Base-by-base conservation (phyloP, 1,140 invertebrate genomes). In the Hycleus cichorii region DNA sequence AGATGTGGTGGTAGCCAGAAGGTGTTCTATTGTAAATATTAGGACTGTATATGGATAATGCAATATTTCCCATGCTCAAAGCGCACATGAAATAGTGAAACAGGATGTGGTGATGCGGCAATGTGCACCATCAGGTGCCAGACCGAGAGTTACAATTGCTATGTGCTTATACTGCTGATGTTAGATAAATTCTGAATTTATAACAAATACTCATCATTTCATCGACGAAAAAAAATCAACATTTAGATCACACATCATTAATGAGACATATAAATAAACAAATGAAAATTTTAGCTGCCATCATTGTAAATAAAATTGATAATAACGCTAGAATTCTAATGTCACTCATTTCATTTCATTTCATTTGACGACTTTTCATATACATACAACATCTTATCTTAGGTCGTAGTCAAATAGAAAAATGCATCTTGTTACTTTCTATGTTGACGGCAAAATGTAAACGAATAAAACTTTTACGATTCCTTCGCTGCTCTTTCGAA, bases 91-190 rank as follows among this genome's bases (percentile, higher is more conserved):
- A 64, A 66, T 66, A 62, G 59, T 65, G 51, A 56, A 63, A 60
- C 62, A 52, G 62, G 57, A 64, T 64, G 66, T 62, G 62, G 60
- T 66, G 66, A 63, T 66, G 60, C 57, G 67, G 62, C 58, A 66
- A 64, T 69, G 64, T 61, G 59, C 59, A 48, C 66, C 66, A 64
- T 62, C 66, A 69, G 66, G 68, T 68, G 68, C 64, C 60, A 49
- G 58, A 32, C 47, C 52, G 59, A 68, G 62, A 69, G 68, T 69
- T 69, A 69, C 68, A 69, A 66, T 69, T 69, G 64, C 60, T 50
- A 65, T 69, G 68, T 69, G 68, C 64, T 63, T 59, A 64, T 57
- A 66, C 59, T 68, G 61, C 63, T 68, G 64, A 66, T 67, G 58
- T 65, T 58, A 55, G 50, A 55, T 62, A 62, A 64, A 59, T 59